Base-by-base conservation (phyloP, 1,140 invertebrate species). In the Coenobita brevimanus region DNA sequence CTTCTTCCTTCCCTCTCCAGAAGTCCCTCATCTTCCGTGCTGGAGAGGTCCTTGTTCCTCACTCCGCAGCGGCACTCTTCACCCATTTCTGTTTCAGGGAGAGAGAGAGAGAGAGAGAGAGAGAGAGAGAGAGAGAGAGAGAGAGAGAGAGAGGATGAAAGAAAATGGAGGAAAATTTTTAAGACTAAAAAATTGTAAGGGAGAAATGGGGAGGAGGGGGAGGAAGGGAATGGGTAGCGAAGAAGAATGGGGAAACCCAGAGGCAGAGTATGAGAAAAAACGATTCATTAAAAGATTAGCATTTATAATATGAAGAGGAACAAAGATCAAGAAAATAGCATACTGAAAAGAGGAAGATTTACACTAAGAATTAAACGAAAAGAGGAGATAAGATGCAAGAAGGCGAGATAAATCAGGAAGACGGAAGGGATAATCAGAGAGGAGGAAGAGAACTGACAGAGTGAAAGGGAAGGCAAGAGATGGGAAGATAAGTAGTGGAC, bases 51-150 rank as follows among this genome's bases (percentile, higher is more conserved):
- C n/a, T n/a, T n/a, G n/a, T n/a, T n/a, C n/a, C n/a, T n/a, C n/a
- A n/a, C n/a, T n/a, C n/a, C n/a, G n/a, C n/a, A n/a, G n/a, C n/a
- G n/a, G n/a, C n/a, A n/a, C n/a, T n/a, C n/a, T n/a, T 50, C 46
- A 50, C 6, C 6, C 30, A 13, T 3, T 21, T 10, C 27, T 73
- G n/a, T 38, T 33, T 73, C 33, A 73, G 38, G 27, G 8, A 67
- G 64, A 67, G 30, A 67, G 64, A 67, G 30, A 67, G 64, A 33
- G 30, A 67, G 64, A 67, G 30, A 67, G 64, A 67, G 30, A 33
- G 64, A 67, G 30, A 67, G 21, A 57, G n/a, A n/a, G 54, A n/a
- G n/a, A 57, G 54, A n/a, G n/a, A 57, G n/a, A n/a, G 54, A 57
- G n/a, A n/a, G 54, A 57, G 54, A 57, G 54, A 57, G 54, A 10